Base-by-base conservation (phyloP, 1,140 invertebrate species). In the Drosophila sproati region DNA sequence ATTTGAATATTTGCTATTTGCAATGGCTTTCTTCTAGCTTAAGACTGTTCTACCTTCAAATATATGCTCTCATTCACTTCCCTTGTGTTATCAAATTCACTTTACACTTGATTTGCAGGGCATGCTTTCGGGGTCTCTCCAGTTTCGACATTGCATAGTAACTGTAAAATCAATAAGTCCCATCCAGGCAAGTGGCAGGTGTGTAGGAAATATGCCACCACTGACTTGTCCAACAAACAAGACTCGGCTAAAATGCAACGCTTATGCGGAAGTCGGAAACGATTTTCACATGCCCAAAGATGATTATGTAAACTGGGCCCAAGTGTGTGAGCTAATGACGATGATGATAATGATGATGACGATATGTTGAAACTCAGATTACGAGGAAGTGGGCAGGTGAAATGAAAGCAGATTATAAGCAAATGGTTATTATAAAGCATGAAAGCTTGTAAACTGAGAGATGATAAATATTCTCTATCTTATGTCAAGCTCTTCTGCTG, bases 251-350 rank as follows among this genome's bases (percentile, higher is more conserved):
- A 55, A 55, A 61, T 79, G 51, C 73, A 66, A 66, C 81, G 60
- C 66, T 69, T 52, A 77, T 67, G 75, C 74, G 82, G 78, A 85
- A 85, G 82, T 78, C 82, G 82, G 78, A 86, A 85, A 67, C 67
- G 77, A 64, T 85, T 82, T 71, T 60, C 41, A 60, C 64, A 55
- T 56, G 57, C 57, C 77, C 56, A 63, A 52, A 74, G 59, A 82
- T 83, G 66, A 77, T 20, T 20, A 20, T 79, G 76, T 54, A 73
- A 73, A 67, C 70, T 67, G 70, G 52, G 70, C 54, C 55, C 70
- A 54, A 73, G 70, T 35, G 67, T 64, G 77, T 54, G 56, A 62
- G 45, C 60, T 71, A 45, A 56, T 28, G 54, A 81, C 45, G 48
- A 64, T 56, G 51, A 41, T 56, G 39, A 69, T 60, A 20, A 43